Evolutionary conservation across 1,140 invertebrate species (phyloP).

Genomic region (Heliconius melpomene): DNA sequence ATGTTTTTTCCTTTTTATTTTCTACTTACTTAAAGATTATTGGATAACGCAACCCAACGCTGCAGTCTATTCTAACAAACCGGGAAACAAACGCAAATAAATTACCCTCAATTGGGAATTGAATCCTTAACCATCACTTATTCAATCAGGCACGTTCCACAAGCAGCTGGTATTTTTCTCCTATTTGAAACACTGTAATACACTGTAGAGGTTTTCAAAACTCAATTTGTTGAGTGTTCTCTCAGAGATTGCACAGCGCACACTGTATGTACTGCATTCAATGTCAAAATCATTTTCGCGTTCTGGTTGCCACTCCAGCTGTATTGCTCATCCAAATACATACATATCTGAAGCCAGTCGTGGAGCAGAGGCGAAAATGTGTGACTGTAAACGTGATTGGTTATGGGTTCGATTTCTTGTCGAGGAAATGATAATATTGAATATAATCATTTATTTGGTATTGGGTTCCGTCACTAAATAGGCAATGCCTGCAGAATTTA

Average conservation of each 20-base stretch:
- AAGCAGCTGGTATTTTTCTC: background rate
- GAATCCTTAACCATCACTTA: background rate
- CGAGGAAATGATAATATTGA: too few relatives aligned
- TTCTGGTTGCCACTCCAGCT: background rate
- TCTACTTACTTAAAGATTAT: too few relatives aligned
- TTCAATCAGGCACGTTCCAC: background rate
- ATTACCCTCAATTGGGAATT: background rate
- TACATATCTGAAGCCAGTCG: background rate
- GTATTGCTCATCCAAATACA: background rate
- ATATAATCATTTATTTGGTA: too few relatives aligned
- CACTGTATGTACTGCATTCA: constrained; percentile 12
- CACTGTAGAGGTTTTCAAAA: background rate
- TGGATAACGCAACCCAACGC: too few relatives aligned
- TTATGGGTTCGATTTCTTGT: too few relatives aligned
- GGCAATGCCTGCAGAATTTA: too few relatives aligned
- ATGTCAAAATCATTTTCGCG: constrained; percentile 18
- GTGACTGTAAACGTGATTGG: too few relatives aligned
- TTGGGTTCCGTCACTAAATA: too few relatives aligned
- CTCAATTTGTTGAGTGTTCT: background rate
- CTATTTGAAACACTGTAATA: background rate
- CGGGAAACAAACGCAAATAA: background rate
- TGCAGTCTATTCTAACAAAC: too few relatives aligned
- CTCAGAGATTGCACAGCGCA: background rate
- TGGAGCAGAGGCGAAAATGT: too few relatives aligned
- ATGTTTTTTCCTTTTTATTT: background rate